phyloP scores from a whole-genome alignment of 2,797 vertebrate species.

The Eulemur coronatus region DNA sequence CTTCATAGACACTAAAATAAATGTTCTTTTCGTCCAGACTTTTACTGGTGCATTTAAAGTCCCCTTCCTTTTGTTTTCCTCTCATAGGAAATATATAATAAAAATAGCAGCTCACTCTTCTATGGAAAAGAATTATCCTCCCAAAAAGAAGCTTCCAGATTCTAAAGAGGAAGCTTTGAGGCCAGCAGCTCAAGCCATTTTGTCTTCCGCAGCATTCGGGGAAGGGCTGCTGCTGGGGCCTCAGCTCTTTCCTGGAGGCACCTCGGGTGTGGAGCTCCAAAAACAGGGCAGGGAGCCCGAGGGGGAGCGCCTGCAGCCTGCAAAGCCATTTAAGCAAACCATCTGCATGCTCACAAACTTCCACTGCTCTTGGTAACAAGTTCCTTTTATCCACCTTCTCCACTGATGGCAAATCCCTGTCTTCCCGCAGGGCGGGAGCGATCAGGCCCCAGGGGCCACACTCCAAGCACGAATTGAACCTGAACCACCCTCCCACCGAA shows the following conservation, averaged over 20 bases:
- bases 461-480: neutral
- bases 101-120: neutral
- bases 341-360: neutral
- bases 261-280: neutral
- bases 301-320: neutral
- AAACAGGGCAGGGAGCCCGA: neutral
- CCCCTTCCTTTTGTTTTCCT: neutral
- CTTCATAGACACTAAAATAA: neutral
- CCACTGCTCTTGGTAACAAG: neutral
- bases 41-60: neutral
- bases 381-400: neutral
- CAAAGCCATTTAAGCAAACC: neutral
- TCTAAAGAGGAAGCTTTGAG: neutral
- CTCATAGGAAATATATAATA: neutral
- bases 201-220: neutral
- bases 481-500: neutral
- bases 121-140: neutral
- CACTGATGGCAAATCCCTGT: rapidly evolving
- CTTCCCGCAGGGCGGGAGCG: rapidly evolving
- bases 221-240: rapidly evolving
- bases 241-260: neutral
- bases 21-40: neutral
- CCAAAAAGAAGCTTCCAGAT: neutral
- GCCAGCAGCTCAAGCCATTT: neutral
- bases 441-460: rapidly evolving